Evolutionary conservation across 2,113 vertebrate genomes (phyloP).

Genomic region (Ictidomys tridecemlineatus): DNA sequence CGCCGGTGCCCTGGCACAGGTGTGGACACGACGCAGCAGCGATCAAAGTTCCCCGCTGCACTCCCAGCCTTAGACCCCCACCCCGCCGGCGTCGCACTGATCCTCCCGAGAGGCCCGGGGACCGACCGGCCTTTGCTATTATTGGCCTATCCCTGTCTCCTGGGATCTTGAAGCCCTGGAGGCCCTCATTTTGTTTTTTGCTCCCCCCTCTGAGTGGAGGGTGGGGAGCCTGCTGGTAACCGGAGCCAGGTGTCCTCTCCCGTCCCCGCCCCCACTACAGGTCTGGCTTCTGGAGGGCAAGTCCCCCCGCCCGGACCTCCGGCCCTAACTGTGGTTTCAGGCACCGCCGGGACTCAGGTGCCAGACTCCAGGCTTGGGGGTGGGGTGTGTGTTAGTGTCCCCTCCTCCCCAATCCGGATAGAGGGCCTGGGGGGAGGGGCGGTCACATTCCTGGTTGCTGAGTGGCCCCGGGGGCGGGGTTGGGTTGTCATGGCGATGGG

Average conservation of each 20-base stretch:
- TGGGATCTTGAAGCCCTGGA: constrained; percentile 60
- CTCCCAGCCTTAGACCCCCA: background rate
- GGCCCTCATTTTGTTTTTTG: constrained; percentile 61
- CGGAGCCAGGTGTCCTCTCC: constrained; percentile 67
- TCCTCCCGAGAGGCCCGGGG: background rate
- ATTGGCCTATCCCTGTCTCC: background rate
- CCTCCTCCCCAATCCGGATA: constrained; percentile 73
- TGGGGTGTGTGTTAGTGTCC: constrained; percentile 69
- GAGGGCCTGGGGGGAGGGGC: constrained; percentile 76
- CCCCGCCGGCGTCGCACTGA: background rate
- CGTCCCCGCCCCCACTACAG: background rate
- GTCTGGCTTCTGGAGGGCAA: background rate
- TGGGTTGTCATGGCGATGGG: constrained; percentile 79
- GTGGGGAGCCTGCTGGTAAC: constrained; percentile 56
- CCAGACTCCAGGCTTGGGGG: constrained; percentile 60
- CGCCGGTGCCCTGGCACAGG: background rate
- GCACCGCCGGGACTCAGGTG: constrained; percentile 52
- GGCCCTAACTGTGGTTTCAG: constrained; percentile 42
- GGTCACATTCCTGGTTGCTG: constrained; percentile 82
- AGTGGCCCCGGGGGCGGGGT: constrained; percentile 81
- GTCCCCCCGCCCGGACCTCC: background rate
- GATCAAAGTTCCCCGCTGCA: background rate
- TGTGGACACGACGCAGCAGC: background rate
- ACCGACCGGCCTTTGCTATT: constrained; percentile 41
- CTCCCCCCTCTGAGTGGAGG: constrained; percentile 9